Conservation (phyloP, 2,113 vertebrate species). For the Phyllostomus discolor region DNA sequence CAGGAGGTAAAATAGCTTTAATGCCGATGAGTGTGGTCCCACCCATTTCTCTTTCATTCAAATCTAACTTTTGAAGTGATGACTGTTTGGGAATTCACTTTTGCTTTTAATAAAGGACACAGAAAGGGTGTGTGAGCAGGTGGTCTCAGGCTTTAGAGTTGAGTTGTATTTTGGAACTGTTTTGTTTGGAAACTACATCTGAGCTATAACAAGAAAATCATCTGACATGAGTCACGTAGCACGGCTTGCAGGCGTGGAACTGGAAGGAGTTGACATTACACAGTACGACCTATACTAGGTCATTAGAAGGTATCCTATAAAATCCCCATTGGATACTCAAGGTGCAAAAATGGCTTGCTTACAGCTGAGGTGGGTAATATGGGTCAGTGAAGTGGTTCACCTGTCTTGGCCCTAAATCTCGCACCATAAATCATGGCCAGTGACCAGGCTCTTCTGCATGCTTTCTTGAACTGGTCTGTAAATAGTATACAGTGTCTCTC, state of each 20-base stretch:
- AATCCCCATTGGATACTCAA: not conserved
- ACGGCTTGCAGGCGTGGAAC: not conserved
- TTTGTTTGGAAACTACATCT: conserved; percentile 58
- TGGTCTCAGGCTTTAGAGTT: conserved; percentile 8
- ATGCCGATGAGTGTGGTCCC: conserved; percentile 16
- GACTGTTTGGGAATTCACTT: conserved; percentile 5
- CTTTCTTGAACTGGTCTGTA: not conserved
- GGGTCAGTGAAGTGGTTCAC: not conserved
- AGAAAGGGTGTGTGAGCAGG: not conserved
- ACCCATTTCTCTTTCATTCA: conserved; percentile 27
- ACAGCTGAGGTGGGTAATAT: not conserved
- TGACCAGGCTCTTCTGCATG: not conserved
- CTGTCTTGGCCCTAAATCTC: not conserved
- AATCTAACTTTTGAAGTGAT: conserved; percentile 15
- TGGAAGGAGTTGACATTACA: not conserved
- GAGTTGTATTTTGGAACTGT: conserved; percentile 37
- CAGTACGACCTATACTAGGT: not conserved
- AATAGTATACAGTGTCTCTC: not conserved
- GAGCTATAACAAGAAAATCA: conserved; percentile 21
- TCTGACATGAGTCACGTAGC: not conserved
- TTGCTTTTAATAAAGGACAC: not conserved
- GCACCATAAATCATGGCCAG: not conserved
- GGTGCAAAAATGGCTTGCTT: not conserved
- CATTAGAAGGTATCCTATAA: rapidly evolving
- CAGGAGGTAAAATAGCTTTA: conserved; percentile 22